Evolutionary conservation across 2,113 vertebrate genomes (phyloP), one percentile per base, ranked within the genome.

Genomic region (Mohoua ochrocephala): DNA sequence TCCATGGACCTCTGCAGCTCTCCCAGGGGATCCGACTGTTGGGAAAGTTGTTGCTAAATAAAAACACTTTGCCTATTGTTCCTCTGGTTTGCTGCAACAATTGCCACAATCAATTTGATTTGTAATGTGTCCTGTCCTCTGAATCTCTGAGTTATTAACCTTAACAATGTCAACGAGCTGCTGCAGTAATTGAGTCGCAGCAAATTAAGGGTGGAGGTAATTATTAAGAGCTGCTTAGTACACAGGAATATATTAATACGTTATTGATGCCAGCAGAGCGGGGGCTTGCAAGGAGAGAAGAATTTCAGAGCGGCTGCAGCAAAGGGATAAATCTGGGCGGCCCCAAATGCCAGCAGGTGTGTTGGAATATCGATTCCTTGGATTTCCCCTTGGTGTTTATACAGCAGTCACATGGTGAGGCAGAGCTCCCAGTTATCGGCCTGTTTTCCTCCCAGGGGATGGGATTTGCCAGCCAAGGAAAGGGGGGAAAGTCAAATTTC

Each of bases 151-250:
- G 69, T 93, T 90, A 96, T 95, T 96, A 97, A 95, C 91, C 94
- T 96, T 39, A 96, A 87, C 95, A 88, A 81, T 87, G 93, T 96
- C 96, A 94, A 83, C 15, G 91, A 95, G 79, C 81, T 79, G 75
- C 89, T 65, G 81, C 68, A 33, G 49, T 93, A 93, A 97, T 90
- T 65, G 79, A 95, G 76, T 13, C 57, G 44, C 89, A 75, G 73
- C 85, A 93, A 97, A 97, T 95, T 93, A 96, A 93, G 67, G 89
- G 57, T 54, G 90, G 89, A 61, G 21, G 56, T 60, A 95, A 92
- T 97, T 82, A 95, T 88, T 91, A 87, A 52, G 89, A 65, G 76
- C 86, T 79, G 60, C 67, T 84, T 33, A 15, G 89, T 56, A 92
- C 68, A 52, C 60, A 84, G 78, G 78, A 78, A 91, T 82, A 52